Evolutionary conservation across 2,888 invertebrate genomes (phyloP), one percentile per base, ranked within the genome.

Genomic region (Dermolepida albohirtum): DNA sequence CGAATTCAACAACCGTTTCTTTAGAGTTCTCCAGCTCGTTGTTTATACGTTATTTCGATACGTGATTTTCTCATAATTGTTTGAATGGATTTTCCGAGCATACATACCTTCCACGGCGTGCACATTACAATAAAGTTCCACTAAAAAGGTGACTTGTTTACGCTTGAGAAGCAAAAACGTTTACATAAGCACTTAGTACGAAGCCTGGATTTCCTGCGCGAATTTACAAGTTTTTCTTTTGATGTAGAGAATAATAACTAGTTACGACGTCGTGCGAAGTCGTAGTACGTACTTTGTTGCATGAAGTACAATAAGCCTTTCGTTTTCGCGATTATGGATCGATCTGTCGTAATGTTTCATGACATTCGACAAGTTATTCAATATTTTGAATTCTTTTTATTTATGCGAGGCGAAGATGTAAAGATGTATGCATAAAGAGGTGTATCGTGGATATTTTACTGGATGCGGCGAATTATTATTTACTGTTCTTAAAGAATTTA

Each of bases 161-260:
- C 47, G 34, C 34, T 62, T 16, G 29, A 27, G 14, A 12, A 47
- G 34, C 34, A 47, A 62, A 62, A 47, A 47, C 47, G 59, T 62
- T 62, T 62, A 62, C 59, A 34, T 47, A 62, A 62, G 49, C 59
- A 39, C 47, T 62, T 62, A 34, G n/a, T 43, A 27, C 16, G 43
- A 12, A 57, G 16, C 14, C 10, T 34, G 59, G 44, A 62, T 62
- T 62, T 62, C 34, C 49, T 49, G 44, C 47, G 22, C 34, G 16
- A 43, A 47, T 47, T 59, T 62, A 39, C 47, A 62, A 62, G 47
- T 62, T 62, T 16, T 34, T 62, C 47, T 47, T 22, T 62, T 62
- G 59, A 62, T 47, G 59, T 62, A 34, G 47, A 29, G 59, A 62
- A 62, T 62, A 59, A 59, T 59, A 59, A 59, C 47, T 62, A 62